These are phyloP conservation scores for Channallabes apus DNA, from an alignment of 2,797 vertebrate genomes.

Conservation along the genomic window DNA sequence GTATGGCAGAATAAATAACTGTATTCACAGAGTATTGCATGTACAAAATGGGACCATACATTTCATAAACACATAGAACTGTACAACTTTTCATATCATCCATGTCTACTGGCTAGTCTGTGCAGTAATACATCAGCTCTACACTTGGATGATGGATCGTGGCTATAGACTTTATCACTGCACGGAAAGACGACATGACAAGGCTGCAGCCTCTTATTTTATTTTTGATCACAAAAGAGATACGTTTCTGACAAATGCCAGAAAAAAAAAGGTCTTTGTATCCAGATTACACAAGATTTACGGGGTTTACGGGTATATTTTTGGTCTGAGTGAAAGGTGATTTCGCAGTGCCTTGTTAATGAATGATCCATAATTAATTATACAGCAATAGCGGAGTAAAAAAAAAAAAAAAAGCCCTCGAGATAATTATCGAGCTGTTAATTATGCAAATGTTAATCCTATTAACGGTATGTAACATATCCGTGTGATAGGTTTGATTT, in stretches of 20 bases:
- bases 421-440: background rate
- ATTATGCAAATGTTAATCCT: background rate
- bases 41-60: background rate
- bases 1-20: background rate
- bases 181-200: slow-evolving; percentile 28
- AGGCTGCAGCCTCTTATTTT: slow-evolving; percentile 22
- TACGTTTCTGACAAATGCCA: slow-evolving; percentile 7
- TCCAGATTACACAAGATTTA: background rate
- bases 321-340: background rate
- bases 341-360: background rate
- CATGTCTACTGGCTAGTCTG: slow-evolving; percentile 25
- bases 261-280: no score
- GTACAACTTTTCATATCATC: slow-evolving; percentile 35
- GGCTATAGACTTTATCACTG: slow-evolving; percentile 12
- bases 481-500: background rate
- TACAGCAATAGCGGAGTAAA: background rate
- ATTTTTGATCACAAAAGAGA: slow-evolving; percentile 31
- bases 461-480: background rate
- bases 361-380: background rate
- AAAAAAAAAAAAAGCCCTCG: background rate
- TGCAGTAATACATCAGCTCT: slow-evolving; percentile 17
- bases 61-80: background rate
- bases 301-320: background rate
- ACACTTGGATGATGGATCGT: slow-evolving; percentile 3
- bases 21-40: background rate